Evolutionary conservation across 2,113 vertebrate genomes (phyloP).

Genomic region (Eulemur macaco): DNA sequence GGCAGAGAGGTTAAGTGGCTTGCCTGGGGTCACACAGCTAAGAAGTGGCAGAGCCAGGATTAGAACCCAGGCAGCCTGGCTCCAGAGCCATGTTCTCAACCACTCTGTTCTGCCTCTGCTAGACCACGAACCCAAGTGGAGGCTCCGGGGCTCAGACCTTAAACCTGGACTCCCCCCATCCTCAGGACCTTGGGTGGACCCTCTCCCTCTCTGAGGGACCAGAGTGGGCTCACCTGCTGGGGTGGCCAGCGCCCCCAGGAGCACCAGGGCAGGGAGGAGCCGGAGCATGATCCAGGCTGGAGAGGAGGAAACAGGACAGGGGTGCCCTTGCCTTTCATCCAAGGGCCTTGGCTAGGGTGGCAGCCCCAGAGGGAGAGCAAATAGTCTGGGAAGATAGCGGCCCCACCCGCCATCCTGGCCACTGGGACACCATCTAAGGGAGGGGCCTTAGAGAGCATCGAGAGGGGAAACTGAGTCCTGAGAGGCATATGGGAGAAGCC

Average conservation of each 20-base stretch:
- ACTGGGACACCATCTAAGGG: not conserved
- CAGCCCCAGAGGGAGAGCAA: constrained; percentile 1
- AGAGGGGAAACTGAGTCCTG: constrained; percentile 14
- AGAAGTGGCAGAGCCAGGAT: not conserved
- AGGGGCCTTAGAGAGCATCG: not conserved
- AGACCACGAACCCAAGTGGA: not conserved
- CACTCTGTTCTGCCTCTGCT: not conserved
- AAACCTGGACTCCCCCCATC: not conserved
- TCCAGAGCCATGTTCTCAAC: not conserved
- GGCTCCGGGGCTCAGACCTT: no score
- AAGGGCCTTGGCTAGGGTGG: not conserved
- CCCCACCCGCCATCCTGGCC: not conserved
- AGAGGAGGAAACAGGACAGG: not conserved
- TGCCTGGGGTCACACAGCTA: not conserved
- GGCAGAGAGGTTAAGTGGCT: not conserved
- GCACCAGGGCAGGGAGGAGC: not conserved
- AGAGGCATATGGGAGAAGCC: not conserved
- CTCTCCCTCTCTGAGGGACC: not conserved
- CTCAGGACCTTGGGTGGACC: accelerated
- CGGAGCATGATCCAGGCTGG: not conserved
- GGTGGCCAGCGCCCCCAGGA: not conserved
- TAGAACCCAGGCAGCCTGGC: not conserved
- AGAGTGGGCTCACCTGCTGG: not conserved
- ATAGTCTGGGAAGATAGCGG: not conserved
- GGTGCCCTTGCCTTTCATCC: constrained; percentile 49